phyloP scores from a whole-genome alignment of 1,140 invertebrate genomes.

The Chionoecetes opilio region DNA sequence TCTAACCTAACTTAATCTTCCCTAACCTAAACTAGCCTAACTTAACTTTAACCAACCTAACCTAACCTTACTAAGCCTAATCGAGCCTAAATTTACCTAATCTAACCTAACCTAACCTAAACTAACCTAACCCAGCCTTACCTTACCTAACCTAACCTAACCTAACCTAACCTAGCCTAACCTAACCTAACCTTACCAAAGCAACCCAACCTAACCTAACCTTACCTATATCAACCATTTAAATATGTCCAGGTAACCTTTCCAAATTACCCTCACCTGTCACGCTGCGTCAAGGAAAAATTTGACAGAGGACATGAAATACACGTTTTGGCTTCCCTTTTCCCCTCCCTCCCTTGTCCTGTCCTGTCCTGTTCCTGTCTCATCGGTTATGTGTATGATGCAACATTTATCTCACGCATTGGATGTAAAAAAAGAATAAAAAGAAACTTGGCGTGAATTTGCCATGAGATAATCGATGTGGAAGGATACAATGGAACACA shows the following conservation, averaged over 20 bases:
- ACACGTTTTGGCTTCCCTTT: not conserved
- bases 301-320: not conserved
- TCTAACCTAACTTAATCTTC: too few relatives aligned
- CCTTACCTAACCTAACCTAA: too few relatives aligned
- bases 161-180: too few relatives aligned
- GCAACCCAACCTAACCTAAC: too few relatives aligned
- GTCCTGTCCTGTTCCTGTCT: not conserved
- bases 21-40: too few relatives aligned
- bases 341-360: not conserved
- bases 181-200: too few relatives aligned
- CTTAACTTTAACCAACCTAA: too few relatives aligned
- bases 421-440: not conserved
- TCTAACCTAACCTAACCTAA: too few relatives aligned
- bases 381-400: not conserved
- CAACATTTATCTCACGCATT: not conserved
- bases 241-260: not conserved
- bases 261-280: not conserved
- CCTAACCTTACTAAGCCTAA: too few relatives aligned
- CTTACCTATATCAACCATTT: too few relatives aligned
- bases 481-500: constrained; percentile 38
- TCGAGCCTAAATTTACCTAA: too few relatives aligned
- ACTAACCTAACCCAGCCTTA: too few relatives aligned
- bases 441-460: not conserved
- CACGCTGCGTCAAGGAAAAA: not conserved
- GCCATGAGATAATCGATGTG: constrained; percentile 22